These are phyloP conservation scores for Halichoerus grypus DNA, from an alignment of 2,113 vertebrate genomes.

Conservation along the genomic window DNA sequence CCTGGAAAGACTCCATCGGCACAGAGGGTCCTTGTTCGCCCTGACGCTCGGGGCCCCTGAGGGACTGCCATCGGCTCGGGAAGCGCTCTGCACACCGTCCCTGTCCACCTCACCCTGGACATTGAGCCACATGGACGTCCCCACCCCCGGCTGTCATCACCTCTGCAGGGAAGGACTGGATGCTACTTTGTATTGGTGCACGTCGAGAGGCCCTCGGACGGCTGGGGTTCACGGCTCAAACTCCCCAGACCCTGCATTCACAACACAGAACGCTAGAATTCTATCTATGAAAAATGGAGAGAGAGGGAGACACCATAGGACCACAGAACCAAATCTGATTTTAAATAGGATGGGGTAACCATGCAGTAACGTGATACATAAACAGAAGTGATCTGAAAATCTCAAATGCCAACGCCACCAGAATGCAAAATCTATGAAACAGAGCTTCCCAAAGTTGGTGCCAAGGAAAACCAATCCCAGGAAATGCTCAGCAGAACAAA, in stretches of 20 bases:
- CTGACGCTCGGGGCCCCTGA: fast-evolving
- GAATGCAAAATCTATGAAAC: not conserved
- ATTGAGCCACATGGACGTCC: fast-evolving
- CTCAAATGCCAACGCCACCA: not conserved
- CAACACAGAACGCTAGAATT: not conserved
- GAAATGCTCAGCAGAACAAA: not conserved
- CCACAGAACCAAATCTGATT: not conserved
- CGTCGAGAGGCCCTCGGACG: fast-evolving
- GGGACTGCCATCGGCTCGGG: fast-evolving
- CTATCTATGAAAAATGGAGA: not conserved
- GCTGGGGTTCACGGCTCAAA: not conserved
- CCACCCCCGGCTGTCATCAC: fast-evolving
- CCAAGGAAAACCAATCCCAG: not conserved
- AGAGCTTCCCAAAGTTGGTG: not conserved
- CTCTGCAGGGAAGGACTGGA: not conserved
- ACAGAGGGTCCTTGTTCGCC: fast-evolving
- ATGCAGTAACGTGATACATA: not conserved
- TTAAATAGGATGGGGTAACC: fast-evolving
- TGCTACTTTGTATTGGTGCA: fast-evolving
- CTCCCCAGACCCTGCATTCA: not conserved
- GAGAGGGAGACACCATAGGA: too few species aligned
- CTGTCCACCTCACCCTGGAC: not conserved
- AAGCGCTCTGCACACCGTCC: fast-evolving
- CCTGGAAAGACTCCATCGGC: fast-evolving
- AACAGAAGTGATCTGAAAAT: not conserved